These are phyloP conservation scores for Equus quagga DNA, from an alignment of 2,113 vertebrate species.

Conservation along the genomic window DNA sequence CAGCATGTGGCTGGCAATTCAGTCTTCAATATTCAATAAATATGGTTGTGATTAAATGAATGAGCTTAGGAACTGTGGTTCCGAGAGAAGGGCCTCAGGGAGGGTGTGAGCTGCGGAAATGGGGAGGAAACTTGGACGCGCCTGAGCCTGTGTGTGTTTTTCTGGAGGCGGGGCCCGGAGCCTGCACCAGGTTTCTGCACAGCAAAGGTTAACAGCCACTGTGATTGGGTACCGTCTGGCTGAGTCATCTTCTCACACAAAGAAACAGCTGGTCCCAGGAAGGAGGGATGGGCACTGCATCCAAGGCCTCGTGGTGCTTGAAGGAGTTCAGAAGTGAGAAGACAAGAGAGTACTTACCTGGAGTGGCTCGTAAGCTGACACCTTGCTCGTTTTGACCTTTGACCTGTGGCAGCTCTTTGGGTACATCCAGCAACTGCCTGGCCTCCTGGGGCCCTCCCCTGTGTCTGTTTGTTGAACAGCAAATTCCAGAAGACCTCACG, in stretches of 20 bases:
- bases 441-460: background rate
- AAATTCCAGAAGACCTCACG: background rate
- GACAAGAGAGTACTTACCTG: background rate
- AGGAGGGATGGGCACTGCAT: background rate
- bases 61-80: background rate
- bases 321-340: background rate
- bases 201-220: background rate
- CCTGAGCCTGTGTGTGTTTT: background rate
- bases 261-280: background rate
- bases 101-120: background rate
- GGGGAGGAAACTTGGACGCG: background rate
- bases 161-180: background rate
- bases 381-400: background rate
- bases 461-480: background rate
- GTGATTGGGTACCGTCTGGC: background rate
- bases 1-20: no score
- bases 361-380: background rate
- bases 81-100: background rate
- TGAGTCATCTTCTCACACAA: background rate
- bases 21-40: background rate
- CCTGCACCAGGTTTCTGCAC: background rate
- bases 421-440: background rate
- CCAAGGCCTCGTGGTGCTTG: rapidly evolving
- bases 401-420: background rate
- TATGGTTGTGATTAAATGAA: background rate